phyloP scores from a whole-genome alignment of 2,113 vertebrate species.

The Dasyornis broadbenti region DNA sequence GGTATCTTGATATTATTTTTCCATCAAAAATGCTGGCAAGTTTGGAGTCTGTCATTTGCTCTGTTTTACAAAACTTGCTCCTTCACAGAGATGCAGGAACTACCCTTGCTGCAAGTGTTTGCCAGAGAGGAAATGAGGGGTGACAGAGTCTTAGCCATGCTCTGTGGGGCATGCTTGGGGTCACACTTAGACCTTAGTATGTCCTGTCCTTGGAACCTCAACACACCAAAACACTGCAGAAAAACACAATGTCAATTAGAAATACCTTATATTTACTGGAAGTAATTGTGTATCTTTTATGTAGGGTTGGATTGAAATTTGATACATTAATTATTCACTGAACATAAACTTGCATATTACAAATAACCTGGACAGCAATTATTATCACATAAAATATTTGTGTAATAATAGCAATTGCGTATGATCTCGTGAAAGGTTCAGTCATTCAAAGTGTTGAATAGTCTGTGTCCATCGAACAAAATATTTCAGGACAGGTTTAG shows the following conservation, averaged over 20 bases:
- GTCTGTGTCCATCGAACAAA: neutral
- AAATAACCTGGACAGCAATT: neutral
- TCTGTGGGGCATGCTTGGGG: neutral
- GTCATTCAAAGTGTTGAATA: neutral
- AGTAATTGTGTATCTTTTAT: neutral
- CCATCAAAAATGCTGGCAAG: neutral
- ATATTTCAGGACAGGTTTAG: slow-evolving; percentile 34
- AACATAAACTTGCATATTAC: neutral
- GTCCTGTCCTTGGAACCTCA: neutral
- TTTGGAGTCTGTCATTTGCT: neutral
- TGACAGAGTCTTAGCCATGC: neutral
- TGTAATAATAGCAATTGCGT: neutral
- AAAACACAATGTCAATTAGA: neutral
- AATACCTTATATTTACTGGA: neutral
- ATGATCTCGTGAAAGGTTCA: neutral
- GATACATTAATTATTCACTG: neutral
- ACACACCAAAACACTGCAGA: neutral
- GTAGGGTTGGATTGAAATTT: neutral
- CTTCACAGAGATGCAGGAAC: neutral
- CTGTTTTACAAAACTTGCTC: neutral
- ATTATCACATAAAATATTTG: neutral
- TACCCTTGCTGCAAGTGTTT: neutral
- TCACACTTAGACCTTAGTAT: neutral
- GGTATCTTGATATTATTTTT: neutral
- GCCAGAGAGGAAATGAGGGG: neutral